Percentiles rank a stretch among this genome's conserved stretches.
Conservation (phyloP, 92 coral and sea anemone genomes). For the Umimayanthus chanpuru region DNA sequence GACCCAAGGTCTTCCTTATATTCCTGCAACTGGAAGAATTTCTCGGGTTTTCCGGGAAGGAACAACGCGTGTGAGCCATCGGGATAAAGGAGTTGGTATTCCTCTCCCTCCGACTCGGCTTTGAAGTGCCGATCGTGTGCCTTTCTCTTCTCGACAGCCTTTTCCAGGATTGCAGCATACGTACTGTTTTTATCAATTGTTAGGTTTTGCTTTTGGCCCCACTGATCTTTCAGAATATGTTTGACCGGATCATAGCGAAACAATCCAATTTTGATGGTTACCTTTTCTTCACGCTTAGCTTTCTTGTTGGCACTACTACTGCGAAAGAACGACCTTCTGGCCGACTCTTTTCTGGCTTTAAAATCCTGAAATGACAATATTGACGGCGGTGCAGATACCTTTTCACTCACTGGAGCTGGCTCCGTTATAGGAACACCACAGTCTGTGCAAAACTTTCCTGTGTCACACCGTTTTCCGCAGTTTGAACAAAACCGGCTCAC, state of each 20-base stretch:
- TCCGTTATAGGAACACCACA: constrained; percentile 20
- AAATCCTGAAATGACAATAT: constrained; percentile 16
- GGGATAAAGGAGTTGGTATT: constrained; percentile 38
- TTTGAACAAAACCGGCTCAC: constrained; percentile 29
- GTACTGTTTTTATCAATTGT: constrained; percentile 38
- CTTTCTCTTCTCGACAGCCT: constrained; percentile 32
- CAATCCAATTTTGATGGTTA: constrained; percentile 46
- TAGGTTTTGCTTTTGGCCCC: constrained; percentile 39
- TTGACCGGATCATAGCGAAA: constrained; percentile 26
- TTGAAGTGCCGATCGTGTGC: constrained; percentile 42
- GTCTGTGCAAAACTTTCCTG: constrained; percentile 37
- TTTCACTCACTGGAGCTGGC: constrained; percentile 20
- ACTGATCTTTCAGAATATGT: constrained; percentile 35
- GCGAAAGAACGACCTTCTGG: constrained; percentile 46
- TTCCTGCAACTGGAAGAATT: no score
- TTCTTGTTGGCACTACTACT: constrained; percentile 27
- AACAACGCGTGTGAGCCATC: no score
- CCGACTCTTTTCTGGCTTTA: constrained; percentile 24
- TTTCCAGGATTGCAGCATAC: constrained; percentile 33
- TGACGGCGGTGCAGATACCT: constrained; percentile 11
- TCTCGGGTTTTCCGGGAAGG: no score
- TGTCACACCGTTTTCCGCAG: constrained; percentile 18
- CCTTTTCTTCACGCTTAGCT: constrained; percentile 38
- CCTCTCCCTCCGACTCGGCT: constrained; percentile 23
- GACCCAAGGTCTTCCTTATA: constrained; percentile 18